Evolutionary conservation across 2,888 invertebrate genomes (phyloP), one percentile per base, ranked within the genome.

Genomic region (Drosophila quinaria): DNA sequence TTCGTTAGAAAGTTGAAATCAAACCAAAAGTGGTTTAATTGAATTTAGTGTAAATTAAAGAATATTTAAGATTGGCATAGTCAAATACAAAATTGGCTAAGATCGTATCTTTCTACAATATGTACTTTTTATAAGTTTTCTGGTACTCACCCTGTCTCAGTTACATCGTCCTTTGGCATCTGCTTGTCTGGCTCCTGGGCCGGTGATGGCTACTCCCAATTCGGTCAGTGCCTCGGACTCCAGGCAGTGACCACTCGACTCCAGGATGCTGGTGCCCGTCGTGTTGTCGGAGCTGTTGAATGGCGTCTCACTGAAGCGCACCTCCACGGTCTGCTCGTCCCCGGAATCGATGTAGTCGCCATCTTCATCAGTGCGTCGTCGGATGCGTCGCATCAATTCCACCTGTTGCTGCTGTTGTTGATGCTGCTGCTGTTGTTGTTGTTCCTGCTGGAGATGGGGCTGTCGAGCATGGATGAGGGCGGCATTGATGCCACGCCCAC

Each of bases 231-330:
- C 74, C 15, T 84, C 82, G 11, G 76, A 58, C 25, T 82, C 86
- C 39, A 80, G 79, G 60, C 66, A 64, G 4, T 74, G 62, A 19
- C 54, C 71, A 52, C 74, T 90, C 33, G 87, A 82, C 62, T 92
- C 92, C 63, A 92, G 67, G 58, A 87, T 80, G 61, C 92, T 91
- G 49, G 89, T 85, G 35, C 86, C 90, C 11, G 92, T 92, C 35
- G 91, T 87, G 59, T 91, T 92, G 54, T 92, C 92, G 25, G 92
- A 91, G 72, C 92, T 92, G 59, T 91, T 90, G 35, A 92, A 92
- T 0, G 92, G 92, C 3, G 92, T 92, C 62, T 92, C 92, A 25
- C 81, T 90, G 74, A 92, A 91, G 54, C 91, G 90, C 79, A 92
- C 90, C 73, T 92, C 92, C 0, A 91, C 87, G 1, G 92, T 91